Conservation (phyloP, 2,888 invertebrate genomes). For the Lithophane socia region DNA sequence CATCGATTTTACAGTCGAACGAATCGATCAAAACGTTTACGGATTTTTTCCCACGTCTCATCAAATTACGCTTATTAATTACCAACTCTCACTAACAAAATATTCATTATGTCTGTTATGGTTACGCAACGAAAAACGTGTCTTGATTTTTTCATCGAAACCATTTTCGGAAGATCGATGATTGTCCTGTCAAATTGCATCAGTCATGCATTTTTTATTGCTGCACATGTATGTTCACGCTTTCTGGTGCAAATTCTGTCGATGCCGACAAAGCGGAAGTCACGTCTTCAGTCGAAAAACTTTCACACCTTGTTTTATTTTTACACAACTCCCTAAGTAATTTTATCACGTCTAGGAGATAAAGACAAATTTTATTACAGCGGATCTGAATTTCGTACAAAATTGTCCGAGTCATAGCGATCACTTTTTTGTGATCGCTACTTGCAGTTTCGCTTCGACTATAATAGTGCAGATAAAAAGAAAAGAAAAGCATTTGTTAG, state of each 20-base stretch:
- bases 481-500: constrained; percentile 54
- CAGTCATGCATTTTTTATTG: constrained; percentile 57
- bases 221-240: constrained; percentile 52
- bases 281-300: constrained; percentile 67
- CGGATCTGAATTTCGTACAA: constrained; percentile 53
- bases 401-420: constrained; percentile 38
- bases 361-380: constrained; percentile 71
- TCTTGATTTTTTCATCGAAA: constrained; percentile 34
- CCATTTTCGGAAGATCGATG: constrained; percentile 30
- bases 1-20: constrained; percentile 53
- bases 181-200: constrained; percentile 58
- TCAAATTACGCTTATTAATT: constrained; percentile 57
- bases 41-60: constrained; percentile 50
- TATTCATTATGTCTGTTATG: constrained; percentile 27
- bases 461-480: constrained; percentile 39
- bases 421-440: constrained; percentile 38
- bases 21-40: constrained; percentile 49
- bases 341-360: constrained; percentile 70
- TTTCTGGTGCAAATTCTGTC: constrained; percentile 51
- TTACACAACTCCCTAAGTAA: constrained; percentile 59
- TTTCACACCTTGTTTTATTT: constrained; percentile 70
- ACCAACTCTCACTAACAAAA: constrained; percentile 54
- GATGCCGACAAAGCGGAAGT: constrained; percentile 64
- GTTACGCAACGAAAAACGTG: constrained; percentile 35
- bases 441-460: constrained; percentile 61